These are phyloP conservation scores for Ganaspis sp. DNA, from an alignment of 1,140 invertebrate genomes.

Conservation along the genomic window DNA sequence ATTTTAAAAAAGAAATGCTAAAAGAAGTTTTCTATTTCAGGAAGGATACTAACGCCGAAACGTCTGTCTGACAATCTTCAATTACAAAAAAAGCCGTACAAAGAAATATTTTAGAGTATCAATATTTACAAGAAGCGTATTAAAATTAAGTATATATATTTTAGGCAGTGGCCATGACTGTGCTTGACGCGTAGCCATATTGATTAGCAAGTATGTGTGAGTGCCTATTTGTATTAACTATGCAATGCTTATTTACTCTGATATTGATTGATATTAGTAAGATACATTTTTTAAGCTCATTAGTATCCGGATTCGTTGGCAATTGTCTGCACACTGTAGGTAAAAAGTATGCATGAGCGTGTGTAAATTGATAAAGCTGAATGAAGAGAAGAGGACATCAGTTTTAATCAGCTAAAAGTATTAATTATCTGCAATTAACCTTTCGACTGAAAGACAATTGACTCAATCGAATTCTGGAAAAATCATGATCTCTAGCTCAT, in stretches of 20 bases:
- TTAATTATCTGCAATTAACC: conserved; percentile 3
- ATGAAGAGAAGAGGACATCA: background rate
- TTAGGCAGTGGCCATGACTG: conserved; percentile 75
- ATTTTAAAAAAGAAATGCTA: too few species aligned
- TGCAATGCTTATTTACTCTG: conserved; percentile 36
- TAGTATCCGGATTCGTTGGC: conserved; percentile 41
- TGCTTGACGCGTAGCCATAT: conserved; percentile 73
- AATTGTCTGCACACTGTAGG: conserved; percentile 36
- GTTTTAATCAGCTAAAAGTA: background rate
- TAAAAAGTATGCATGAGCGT: background rate
- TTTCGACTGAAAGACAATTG: conserved; percentile 24
- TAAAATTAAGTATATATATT: conserved; percentile 60
- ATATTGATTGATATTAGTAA: conserved; percentile 42
- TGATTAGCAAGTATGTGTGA: conserved; percentile 73
- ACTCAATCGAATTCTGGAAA: background rate
- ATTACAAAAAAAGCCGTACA: conserved; percentile 71
- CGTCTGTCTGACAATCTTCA: conserved; percentile 74
- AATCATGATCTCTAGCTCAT: conserved; percentile 19
- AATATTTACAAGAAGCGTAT: conserved; percentile 66
- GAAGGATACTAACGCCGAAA: conserved; percentile 80
- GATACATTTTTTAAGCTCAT: conserved; percentile 41
- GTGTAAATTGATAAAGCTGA: conserved; percentile 11
- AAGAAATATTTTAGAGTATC: conserved; percentile 73
- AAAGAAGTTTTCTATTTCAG: conserved; percentile 73
- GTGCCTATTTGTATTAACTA: conserved; percentile 69